Evolutionary conservation across 2,797 vertebrate genomes (phyloP).

Genomic region (Podargus strigoides): DNA sequence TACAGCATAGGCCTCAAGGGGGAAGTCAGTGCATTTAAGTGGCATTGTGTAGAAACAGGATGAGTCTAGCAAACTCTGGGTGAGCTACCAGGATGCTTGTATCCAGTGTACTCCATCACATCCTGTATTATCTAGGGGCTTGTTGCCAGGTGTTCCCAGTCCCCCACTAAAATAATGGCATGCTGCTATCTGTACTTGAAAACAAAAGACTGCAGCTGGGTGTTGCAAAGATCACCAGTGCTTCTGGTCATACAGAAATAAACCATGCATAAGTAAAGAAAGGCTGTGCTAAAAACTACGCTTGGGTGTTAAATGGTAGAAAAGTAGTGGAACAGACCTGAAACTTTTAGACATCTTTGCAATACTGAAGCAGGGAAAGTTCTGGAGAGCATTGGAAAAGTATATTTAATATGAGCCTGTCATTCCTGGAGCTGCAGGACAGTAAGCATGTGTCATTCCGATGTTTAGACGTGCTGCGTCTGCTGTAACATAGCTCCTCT

Average conservation of each 20-base stretch:
- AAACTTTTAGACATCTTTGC: not conserved
- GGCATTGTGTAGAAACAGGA: not conserved
- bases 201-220: not conserved
- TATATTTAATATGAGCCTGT: not conserved
- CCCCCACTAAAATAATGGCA: not conserved
- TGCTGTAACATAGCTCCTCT: constrained; percentile 1
- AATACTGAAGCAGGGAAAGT: not conserved
- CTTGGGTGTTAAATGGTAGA: not conserved
- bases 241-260: not conserved
- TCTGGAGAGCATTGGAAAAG: not conserved
- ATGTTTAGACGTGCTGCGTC: not conserved
- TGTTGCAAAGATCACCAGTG: not conserved
- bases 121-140: not conserved
- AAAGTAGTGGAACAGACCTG: not conserved
- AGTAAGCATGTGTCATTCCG: constrained; percentile 3
- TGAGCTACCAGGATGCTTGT: not conserved
- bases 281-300: not conserved
- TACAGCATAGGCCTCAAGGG: not conserved
- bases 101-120: not conserved
- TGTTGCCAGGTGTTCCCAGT: not conserved
- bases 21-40: not conserved
- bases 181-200: not conserved
- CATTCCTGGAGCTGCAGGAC: not conserved
- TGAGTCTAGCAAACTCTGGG: not conserved
- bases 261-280: accelerated